phyloP scores from a whole-genome alignment of 2,797 vertebrate genomes.

The Pteronotus mesoamericanus region DNA sequence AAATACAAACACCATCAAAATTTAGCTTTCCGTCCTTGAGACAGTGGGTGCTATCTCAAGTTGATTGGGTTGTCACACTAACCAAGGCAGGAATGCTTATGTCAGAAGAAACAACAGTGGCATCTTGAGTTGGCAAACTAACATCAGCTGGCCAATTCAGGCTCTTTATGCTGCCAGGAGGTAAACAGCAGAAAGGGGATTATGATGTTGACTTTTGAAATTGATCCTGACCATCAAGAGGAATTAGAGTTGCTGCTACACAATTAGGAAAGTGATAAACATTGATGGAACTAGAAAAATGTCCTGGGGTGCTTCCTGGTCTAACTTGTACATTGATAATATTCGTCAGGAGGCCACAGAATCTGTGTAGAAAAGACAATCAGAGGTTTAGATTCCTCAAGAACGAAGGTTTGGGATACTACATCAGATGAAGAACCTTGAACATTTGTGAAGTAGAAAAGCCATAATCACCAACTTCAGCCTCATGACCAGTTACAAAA shows the following conservation, averaged over 20 bases:
- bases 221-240: neutral
- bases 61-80: neutral
- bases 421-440: neutral
- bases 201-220: neutral
- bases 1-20: neutral
- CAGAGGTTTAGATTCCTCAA: neutral
- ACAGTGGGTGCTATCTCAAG: neutral
- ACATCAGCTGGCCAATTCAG: neutral
- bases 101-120: neutral
- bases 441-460: neutral
- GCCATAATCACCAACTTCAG: neutral
- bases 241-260: neutral
- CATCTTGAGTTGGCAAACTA: neutral
- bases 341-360: neutral
- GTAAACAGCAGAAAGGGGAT: neutral
- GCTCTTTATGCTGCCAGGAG: neutral
- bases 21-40: neutral
- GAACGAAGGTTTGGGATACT: neutral
- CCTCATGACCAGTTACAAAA: neutral
- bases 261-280: neutral
- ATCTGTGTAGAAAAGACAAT: neutral
- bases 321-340: neutral
- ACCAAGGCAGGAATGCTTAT: neutral
- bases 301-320: neutral
- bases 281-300: neutral